Evolutionary conservation across 2,797 vertebrate species (phyloP).

Genomic region (Loris lydekkerianus): DNA sequence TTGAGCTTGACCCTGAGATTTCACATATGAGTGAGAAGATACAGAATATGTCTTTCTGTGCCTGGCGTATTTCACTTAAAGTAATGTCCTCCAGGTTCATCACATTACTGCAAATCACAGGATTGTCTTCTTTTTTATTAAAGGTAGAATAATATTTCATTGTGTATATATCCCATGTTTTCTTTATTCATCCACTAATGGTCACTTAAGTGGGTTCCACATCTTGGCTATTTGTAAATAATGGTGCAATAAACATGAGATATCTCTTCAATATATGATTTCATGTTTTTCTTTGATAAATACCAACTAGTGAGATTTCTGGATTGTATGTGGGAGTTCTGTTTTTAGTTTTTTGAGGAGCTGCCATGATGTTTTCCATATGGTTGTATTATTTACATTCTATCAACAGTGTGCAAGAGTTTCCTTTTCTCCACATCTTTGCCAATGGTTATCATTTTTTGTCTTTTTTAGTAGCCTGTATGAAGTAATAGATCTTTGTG

Average conservation of each 20-base stretch:
- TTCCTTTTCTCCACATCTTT: background rate
- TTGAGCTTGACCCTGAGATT: background rate
- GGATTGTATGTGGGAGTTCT: background rate
- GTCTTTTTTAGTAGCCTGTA: background rate
- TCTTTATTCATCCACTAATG: background rate
- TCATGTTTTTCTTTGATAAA: background rate
- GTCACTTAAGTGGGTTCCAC: background rate
- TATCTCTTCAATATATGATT: background rate
- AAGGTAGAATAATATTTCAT: background rate
- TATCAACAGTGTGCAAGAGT: too few species aligned
- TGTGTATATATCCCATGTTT: background rate
- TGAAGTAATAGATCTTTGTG: background rate
- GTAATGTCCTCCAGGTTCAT: background rate
- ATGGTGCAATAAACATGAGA: background rate
- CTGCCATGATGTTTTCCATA: background rate
- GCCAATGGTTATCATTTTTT: background rate
- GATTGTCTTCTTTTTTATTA: background rate
- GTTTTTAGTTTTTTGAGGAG: background rate
- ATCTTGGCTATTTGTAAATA: background rate
- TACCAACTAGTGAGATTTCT: background rate
- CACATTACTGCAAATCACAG: background rate
- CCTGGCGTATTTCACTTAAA: background rate
- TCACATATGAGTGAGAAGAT: background rate
- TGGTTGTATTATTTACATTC: background rate
- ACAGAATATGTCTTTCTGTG: background rate